Evolutionary conservation across 2,113 vertebrate genomes (phyloP).

Genomic region (Spilogale gracilis): DNA sequence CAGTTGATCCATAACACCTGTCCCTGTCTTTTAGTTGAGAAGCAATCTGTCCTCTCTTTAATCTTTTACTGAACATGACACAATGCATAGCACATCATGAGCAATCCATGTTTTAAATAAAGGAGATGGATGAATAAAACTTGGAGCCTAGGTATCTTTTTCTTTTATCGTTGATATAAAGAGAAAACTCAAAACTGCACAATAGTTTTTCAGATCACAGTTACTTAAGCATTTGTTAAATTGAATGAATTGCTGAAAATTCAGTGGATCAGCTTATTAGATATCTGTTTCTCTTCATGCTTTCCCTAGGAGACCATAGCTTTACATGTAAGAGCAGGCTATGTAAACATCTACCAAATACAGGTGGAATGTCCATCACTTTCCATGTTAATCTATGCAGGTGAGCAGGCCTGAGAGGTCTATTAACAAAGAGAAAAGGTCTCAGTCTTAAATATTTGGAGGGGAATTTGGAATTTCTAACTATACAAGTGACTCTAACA

Average conservation of each 20-base stretch:
- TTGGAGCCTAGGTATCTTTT: neutral
- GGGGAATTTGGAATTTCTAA: neutral
- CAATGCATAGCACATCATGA: neutral
- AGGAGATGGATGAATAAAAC: neutral
- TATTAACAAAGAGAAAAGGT: neutral
- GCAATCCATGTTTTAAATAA: neutral
- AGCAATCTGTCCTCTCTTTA: neutral
- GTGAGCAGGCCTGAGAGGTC: neutral
- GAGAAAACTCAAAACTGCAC: neutral
- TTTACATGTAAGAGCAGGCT: neutral
- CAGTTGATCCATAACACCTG: neutral
- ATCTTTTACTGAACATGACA: neutral
- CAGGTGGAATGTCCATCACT: too few relatives aligned
- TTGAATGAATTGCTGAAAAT: conserved; percentile 17
- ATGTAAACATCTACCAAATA: neutral
- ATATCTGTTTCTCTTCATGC: neutral
- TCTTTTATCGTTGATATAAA: neutral
- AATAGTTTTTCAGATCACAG: conserved; percentile 35
- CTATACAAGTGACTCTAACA: neutral
- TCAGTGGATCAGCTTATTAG: neutral
- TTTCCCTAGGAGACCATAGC: neutral
- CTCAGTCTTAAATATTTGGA: neutral
- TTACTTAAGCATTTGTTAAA: neutral
- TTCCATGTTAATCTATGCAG: neutral
- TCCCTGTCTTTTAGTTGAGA: neutral